Conservation (phyloP, 2,888 invertebrate species). For the Microplitis manilae region DNA sequence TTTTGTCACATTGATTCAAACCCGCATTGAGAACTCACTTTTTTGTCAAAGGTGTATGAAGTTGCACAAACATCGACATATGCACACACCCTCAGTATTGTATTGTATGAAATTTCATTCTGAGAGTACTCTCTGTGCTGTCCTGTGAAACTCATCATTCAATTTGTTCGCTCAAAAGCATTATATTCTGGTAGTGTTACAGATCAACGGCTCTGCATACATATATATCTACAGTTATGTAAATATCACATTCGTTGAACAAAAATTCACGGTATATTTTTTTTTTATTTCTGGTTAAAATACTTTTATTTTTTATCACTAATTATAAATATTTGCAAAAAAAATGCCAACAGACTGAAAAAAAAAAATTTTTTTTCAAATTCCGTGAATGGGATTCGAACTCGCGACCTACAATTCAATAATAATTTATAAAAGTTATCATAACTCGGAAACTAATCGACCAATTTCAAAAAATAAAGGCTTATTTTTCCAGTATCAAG, state of each 20-base stretch:
- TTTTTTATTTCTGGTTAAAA: background rate
- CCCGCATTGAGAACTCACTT: background rate
- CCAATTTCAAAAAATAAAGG: background rate
- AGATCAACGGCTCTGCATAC: background rate
- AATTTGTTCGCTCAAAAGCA: conserved; percentile 1
- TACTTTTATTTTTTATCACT: too few species aligned
- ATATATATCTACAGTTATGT: background rate
- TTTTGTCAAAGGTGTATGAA: background rate
- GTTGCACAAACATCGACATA: background rate
- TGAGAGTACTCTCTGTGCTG: background rate
- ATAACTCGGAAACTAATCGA: background rate
- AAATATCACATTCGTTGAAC: background rate
- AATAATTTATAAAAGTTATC: too few species aligned
- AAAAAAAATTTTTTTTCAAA: too few species aligned
- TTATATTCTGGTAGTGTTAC: background rate
- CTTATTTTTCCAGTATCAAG: background rate
- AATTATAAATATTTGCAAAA: background rate
- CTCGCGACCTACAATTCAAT: too few species aligned
- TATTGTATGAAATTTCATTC: background rate
- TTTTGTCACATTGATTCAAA: background rate
- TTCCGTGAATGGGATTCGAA: too few species aligned
- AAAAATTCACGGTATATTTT: background rate
- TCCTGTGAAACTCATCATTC: conserved; percentile 8
- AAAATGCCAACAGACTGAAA: background rate
- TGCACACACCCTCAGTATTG: background rate